A percentile compares a stretch with the other conserved stretches of the same genome.
These are phyloP conservation scores for Stichopus chloronotus DNA, from an alignment of 35 echinoderm and acorn worm genomes.

Conservation along the genomic window DNA sequence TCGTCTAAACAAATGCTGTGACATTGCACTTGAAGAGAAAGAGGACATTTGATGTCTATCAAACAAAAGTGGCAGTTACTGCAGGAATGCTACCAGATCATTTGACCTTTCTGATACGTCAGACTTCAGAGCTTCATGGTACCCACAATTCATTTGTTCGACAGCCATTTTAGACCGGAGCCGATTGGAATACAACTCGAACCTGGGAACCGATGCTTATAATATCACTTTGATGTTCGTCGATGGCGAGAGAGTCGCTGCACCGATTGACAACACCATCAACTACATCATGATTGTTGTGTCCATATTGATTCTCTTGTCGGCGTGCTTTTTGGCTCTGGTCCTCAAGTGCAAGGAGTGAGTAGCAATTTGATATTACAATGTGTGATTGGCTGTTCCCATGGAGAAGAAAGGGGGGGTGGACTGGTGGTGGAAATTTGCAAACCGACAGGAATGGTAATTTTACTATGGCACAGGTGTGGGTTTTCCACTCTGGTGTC, in stretches of 20 bases:
- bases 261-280: slow-evolving; percentile 31
- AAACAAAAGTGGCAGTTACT: too few relatives aligned
- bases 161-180: neutral
- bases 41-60: too few relatives aligned
- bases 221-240: too few relatives aligned
- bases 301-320: slow-evolving; percentile 13
- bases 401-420: neutral
- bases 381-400: neutral
- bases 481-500: neutral
- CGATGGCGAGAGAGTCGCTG: neutral
- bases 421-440: neutral
- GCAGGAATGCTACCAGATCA: too few relatives aligned
- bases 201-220: neutral
- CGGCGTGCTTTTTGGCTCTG: slow-evolving; percentile 19
- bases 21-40: too few relatives aligned
- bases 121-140: too few relatives aligned
- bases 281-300: slow-evolving; percentile 56
- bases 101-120: too few relatives aligned
- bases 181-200: neutral
- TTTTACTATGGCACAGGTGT: neutral
- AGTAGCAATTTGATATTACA: neutral
- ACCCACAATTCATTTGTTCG: neutral
- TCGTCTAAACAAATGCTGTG: too few relatives aligned
- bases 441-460: neutral
- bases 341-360: slow-evolving; percentile 46